Base-by-base conservation (phyloP, 2,888 invertebrate genomes). In the Rotaria sp. region DNA sequence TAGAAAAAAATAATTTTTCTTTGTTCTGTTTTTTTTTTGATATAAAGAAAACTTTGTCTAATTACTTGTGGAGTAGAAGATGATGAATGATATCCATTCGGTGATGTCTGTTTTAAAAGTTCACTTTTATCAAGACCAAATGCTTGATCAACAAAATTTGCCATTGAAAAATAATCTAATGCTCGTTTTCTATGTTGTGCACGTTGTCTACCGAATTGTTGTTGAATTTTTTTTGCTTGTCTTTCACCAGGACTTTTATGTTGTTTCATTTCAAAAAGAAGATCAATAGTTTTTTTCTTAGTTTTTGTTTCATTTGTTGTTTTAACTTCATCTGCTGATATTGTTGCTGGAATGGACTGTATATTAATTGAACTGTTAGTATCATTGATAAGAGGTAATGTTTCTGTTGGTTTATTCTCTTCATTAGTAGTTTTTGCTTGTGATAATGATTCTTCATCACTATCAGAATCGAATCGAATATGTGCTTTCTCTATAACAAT, bases 121-220 rank as follows among this genome's bases (percentile, higher is more conserved):
- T 24, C 45, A 41, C 26, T 45, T 80, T 41, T 45, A 45, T 41
- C 45, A 41, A 80, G 26, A 80, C 80, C 80, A 45, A 80, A 80
- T 45, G 80, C 80, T 45, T 45, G 45, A 80, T 80, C 80, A 80
- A 80, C 45, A 80, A 80, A 80, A n/a, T 26, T 80, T 26, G 80
- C 80, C 15, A 80, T 45, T 7, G 80, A 80, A 45, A 80, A 45
- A 80, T 45, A 45, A 15, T 45, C 45, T 11, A 80, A n/a, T n/a
- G 45, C 45, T 13, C 80, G 80, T 80, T 26, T 41, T 80, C 18
- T 24, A 80, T 80, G 80, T 80, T 80, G 80, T 45, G 80, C 13
- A 45, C 80, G 80, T 80, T 80, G 26, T 45, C 15, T 41, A 11
- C 5, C 24, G 13, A 24, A 45, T 45, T 45, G 45, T n/a, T 80